Conservation (phyloP, 1,140 invertebrate species). For the Andrena cerasifolii region DNA sequence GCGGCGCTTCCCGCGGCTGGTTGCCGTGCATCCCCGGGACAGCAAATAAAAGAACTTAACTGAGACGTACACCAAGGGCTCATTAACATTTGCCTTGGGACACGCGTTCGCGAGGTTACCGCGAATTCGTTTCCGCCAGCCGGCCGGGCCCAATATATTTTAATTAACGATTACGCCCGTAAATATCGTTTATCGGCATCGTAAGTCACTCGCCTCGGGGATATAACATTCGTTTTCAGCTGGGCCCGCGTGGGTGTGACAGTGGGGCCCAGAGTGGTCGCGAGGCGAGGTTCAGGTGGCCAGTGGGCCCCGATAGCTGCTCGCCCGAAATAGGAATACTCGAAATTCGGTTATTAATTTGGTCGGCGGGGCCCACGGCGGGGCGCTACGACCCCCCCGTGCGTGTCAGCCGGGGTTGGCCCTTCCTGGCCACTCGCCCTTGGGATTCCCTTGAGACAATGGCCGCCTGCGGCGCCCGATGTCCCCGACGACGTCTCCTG, state of each 20-base stretch:
- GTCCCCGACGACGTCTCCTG: conserved; percentile 81
- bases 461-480: conserved; percentile 79
- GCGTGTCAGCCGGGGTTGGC: conserved; percentile 71
- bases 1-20: not conserved
- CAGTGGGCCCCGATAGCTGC: conserved; percentile 47
- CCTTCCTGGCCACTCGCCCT: conserved; percentile 61
- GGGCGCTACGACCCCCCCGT: conserved; percentile 73
- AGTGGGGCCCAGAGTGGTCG: conserved; percentile 14
- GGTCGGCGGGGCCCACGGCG: conserved; percentile 65
- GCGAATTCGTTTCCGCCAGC: conserved; percentile 25
- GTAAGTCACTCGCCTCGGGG: conserved; percentile 52
- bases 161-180: conserved; percentile 55
- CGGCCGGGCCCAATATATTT: conserved; percentile 14
- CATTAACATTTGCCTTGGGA: conserved; percentile 28
- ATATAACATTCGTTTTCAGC: conserved; percentile 37
- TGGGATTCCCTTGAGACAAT: conserved; percentile 79
- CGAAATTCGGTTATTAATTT: conserved; percentile 80
- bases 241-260: conserved; percentile 58
- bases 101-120: conserved; percentile 15
- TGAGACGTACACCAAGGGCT: not conserved
- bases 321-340: conserved; percentile 60
- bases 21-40: not conserved
- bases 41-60: conserved; percentile 8
- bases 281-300: conserved; percentile 25
- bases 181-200: conserved; percentile 52